These are phyloP conservation scores for Pyrgus malvae DNA, from an alignment of 2,888 invertebrate species.

Conservation along the genomic window DNA sequence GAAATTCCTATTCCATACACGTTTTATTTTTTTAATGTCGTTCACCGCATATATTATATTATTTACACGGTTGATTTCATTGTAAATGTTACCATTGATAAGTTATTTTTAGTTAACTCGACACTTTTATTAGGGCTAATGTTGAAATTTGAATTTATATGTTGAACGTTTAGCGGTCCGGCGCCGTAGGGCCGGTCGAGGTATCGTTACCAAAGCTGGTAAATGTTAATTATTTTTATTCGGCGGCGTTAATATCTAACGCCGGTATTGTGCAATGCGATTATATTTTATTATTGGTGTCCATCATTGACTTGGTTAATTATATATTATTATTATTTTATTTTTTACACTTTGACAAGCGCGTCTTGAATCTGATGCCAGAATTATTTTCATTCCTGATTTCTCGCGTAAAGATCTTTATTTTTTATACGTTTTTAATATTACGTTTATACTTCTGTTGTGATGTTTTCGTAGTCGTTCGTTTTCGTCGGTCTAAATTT, in stretches of 20 bases:
- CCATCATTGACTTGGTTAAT: slow-evolving; percentile 26
- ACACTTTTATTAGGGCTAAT: slow-evolving; percentile 30
- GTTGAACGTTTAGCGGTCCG: slow-evolving; percentile 29
- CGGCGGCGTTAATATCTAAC: slow-evolving; percentile 33
- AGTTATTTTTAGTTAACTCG: slow-evolving; percentile 65
- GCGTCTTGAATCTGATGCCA: slow-evolving; percentile 44
- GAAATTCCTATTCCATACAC: slow-evolving; percentile 76
- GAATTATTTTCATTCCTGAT: slow-evolving; percentile 68
- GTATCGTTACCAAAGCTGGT: slow-evolving; percentile 59
- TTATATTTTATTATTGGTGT: slow-evolving; percentile 31
- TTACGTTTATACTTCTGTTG: slow-evolving; percentile 51
- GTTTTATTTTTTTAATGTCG: slow-evolving; percentile 71
- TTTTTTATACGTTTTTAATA: slow-evolving; percentile 75
- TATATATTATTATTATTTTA: slow-evolving; percentile 35
- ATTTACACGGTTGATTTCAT: slow-evolving; percentile 66
- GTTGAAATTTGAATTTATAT: slow-evolving; percentile 18
- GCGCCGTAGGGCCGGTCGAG: slow-evolving; percentile 26
- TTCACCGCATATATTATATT: slow-evolving; percentile 59
- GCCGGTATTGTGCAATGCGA: slow-evolving; percentile 38
- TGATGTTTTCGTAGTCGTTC: slow-evolving; percentile 53
- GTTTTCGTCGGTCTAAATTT: slow-evolving; percentile 70
- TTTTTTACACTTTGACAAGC: slow-evolving; percentile 35
- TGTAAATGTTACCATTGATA: slow-evolving; percentile 80
- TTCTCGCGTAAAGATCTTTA: slow-evolving; percentile 77
- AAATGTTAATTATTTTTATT: slow-evolving; percentile 35